Evolutionary conservation across 2,113 vertebrate genomes (phyloP).

Genomic region (Tenrec ecaudatus): DNA sequence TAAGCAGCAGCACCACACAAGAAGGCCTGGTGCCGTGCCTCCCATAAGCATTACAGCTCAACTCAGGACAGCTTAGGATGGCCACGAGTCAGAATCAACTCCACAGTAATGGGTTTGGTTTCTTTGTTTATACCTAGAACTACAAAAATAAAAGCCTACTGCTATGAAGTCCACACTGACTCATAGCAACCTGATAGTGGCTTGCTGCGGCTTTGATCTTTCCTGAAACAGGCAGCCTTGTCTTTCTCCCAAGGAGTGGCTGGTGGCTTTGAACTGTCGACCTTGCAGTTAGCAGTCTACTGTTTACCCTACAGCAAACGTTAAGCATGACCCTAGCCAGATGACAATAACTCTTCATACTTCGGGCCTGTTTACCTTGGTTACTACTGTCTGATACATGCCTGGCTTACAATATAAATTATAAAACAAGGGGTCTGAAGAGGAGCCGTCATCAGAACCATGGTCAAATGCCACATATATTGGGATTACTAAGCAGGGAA

Average conservation of each 20-base stretch:
- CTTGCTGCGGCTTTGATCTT: too few species aligned
- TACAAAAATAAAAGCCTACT: too few species aligned
- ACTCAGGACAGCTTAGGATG: neutral
- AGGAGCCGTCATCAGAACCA: neutral
- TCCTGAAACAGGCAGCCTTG: too few species aligned
- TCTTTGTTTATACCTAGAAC: neutral
- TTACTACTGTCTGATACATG: neutral
- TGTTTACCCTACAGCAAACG: neutral
- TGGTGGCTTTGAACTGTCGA: too few species aligned
- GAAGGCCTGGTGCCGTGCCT: neutral
- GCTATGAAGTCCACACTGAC: too few species aligned
- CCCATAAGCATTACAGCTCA: neutral
- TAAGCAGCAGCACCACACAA: neutral
- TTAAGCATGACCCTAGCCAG: neutral
- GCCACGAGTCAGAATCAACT: neutral
- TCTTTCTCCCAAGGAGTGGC: too few species aligned
- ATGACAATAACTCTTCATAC: neutral
- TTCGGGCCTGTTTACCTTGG: neutral
- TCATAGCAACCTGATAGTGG: too few species aligned
- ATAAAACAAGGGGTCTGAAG: neutral
- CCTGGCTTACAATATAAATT: neutral
- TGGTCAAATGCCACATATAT: neutral
- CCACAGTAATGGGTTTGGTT: neutral
- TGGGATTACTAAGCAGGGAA: neutral
- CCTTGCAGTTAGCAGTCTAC: too few species aligned